phyloP scores from a whole-genome alignment of 1,140 invertebrate species.

The Phymastichus coffea region DNA sequence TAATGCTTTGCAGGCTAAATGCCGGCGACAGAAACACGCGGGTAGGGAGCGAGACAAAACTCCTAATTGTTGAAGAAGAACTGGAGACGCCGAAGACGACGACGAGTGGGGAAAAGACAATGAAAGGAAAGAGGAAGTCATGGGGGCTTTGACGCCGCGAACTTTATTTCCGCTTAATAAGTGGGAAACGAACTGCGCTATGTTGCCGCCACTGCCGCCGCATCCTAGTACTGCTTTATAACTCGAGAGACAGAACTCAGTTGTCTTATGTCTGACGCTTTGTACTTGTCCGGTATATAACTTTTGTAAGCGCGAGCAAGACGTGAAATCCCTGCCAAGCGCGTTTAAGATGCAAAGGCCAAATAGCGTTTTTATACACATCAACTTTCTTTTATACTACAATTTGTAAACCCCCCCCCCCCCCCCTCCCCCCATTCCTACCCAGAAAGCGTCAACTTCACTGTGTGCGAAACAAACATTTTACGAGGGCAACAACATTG shows the following conservation, averaged over 20 bases:
- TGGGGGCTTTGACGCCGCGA: slow-evolving; percentile 39
- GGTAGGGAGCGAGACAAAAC: neutral
- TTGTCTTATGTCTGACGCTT: slow-evolving; percentile 44
- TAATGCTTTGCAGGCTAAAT: slow-evolving; percentile 1
- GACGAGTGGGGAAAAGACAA: slow-evolving; percentile 26
- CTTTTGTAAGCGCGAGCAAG: too few relatives aligned
- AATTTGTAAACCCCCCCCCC: too few relatives aligned
- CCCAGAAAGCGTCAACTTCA: too few relatives aligned
- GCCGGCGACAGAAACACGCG: neutral
- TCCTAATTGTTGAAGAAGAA: slow-evolving; percentile 32
- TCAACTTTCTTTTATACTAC: too few relatives aligned
- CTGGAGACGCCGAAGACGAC: slow-evolving; percentile 9
- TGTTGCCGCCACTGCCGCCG: slow-evolving; percentile 42
- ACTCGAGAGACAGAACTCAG: slow-evolving; percentile 37
- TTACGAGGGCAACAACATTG: too few relatives aligned
- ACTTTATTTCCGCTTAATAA: slow-evolving; percentile 48
- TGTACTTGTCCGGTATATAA: slow-evolving; percentile 38
- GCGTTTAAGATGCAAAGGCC: too few relatives aligned
- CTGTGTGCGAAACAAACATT: too few relatives aligned
- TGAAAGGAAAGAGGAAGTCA: slow-evolving; percentile 13
- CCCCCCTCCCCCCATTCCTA: too few relatives aligned
- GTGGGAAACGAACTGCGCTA: slow-evolving; percentile 44
- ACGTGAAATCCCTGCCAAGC: too few relatives aligned
- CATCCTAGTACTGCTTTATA: slow-evolving; percentile 44
- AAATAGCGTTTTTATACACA: too few relatives aligned